These are phyloP conservation scores for Ctena decussata DNA, from an alignment of 2,888 invertebrate species.

Conservation along the genomic window DNA sequence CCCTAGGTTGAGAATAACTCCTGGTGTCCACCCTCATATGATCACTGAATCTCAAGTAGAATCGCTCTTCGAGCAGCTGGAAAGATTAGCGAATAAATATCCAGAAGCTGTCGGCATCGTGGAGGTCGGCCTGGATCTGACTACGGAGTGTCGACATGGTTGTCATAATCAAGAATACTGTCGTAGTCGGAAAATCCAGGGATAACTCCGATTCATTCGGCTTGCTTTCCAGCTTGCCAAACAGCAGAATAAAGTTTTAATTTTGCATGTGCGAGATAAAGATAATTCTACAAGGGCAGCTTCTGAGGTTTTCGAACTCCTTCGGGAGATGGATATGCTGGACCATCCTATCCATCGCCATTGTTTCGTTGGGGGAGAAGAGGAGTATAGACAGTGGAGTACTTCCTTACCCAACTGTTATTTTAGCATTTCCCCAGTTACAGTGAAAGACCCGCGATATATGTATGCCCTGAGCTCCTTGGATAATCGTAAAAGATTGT, in stretches of 20 bases:
- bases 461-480: neutral
- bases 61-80: neutral
- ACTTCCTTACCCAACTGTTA: too few relatives aligned
- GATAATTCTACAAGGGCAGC: neutral
- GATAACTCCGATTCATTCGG: neutral
- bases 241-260: neutral
- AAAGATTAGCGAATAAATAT: neutral
- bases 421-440: neutral
- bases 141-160: neutral
- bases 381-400: neutral
- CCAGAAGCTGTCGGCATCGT: neutral
- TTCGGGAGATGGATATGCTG: neutral
- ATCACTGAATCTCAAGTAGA: neutral
- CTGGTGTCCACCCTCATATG: neutral
- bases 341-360: neutral
- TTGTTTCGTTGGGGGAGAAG: neutral
- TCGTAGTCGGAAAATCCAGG: neutral
- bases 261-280: constrained; percentile 7
- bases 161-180: neutral
- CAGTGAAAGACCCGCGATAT: neutral
- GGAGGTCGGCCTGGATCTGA: neutral
- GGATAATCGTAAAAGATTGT: neutral
- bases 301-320: neutral
- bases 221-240: neutral
- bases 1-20: neutral